A percentile compares a stretch with the other conserved stretches of the same genome.
phyloP scores from a whole-genome alignment of 2,888 invertebrate species.

The Rhagonycha fulva region DNA sequence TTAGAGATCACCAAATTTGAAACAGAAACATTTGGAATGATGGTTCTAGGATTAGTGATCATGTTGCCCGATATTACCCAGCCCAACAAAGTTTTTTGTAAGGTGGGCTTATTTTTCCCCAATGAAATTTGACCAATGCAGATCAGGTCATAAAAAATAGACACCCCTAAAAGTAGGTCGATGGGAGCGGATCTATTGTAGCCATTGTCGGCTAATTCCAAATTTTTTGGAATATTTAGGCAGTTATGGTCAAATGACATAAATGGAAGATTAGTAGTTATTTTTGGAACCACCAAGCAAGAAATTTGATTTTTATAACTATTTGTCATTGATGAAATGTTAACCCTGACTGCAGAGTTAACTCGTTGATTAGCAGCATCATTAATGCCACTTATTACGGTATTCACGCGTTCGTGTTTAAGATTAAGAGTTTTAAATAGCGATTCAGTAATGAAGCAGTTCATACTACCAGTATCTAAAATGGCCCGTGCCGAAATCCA shows the following conservation, averaged over 20 bases:
- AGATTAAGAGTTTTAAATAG: neutral
- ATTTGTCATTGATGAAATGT: neutral
- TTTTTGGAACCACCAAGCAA: constrained; percentile 9
- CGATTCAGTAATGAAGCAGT: neutral
- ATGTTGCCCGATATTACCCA: constrained; percentile 5
- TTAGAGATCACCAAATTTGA: neutral
- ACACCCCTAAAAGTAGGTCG: constrained; percentile 10
- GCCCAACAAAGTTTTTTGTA: constrained; percentile 13
- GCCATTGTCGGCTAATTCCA: too few relatives aligned
- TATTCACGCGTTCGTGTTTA: neutral
- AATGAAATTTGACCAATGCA: constrained; percentile 5
- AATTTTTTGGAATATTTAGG: constrained; percentile 3
- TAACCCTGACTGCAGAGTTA: neutral
- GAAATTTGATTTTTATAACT: neutral
- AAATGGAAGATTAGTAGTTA: constrained; percentile 3
- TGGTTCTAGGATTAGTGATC: neutral
- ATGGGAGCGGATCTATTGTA: neutral
- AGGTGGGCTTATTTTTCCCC: neutral
- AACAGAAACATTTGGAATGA: neutral
- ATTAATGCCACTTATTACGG: neutral
- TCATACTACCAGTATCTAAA: neutral
- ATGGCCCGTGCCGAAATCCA: neutral
- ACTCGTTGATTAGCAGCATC: neutral
- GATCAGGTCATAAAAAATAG: neutral
- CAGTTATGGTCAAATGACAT: neutral